Conservation (phyloP, 2,888 invertebrate genomes). For the Keiferia lycopersicella region DNA sequence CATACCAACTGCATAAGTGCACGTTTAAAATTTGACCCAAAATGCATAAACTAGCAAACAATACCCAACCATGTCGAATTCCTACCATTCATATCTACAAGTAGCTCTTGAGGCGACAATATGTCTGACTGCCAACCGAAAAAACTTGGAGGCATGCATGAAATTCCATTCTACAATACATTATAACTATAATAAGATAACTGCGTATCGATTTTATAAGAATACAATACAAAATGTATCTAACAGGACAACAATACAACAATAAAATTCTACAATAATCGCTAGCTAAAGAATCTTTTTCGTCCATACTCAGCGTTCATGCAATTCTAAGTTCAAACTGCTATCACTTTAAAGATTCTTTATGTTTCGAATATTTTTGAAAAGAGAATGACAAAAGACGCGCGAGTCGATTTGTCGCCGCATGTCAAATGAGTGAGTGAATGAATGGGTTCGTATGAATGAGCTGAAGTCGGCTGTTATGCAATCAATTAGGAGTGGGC, state of each 20-base stretch:
- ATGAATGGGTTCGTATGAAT: conserved; percentile 51
- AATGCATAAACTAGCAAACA: conserved; percentile 44
- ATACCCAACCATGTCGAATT: conserved; percentile 69
- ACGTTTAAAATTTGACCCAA: background rate
- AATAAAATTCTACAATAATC: conserved; percentile 7
- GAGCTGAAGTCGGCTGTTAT: conserved; percentile 63
- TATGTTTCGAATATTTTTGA: conserved; percentile 10
- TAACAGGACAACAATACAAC: conserved; percentile 17
- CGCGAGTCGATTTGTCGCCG: conserved; percentile 71
- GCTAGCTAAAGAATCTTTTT: conserved; percentile 15
- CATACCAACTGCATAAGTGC: background rate
- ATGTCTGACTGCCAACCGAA: conserved; percentile 53
- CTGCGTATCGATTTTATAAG: conserved; percentile 49
- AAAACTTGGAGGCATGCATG: conserved; percentile 67
- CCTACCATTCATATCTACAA: conserved; percentile 55
- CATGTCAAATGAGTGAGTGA: conserved; percentile 61
- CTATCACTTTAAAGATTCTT: background rate
- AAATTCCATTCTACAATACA: conserved; percentile 63
- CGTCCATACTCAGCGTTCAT: background rate
- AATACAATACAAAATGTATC: conserved; percentile 37
- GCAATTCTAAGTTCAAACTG: conserved; percentile 12
- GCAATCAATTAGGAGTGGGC: conserved; percentile 75
- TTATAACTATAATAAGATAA: conserved; percentile 66
- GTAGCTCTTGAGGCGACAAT: conserved; percentile 66
- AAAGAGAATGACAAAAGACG: conserved; percentile 31